A percentile compares a stretch with the other conserved stretches of the same genome.
Evolutionary conservation across 2,888 invertebrate genomes (phyloP).

Genomic region (Mythimna loreyi): DNA sequence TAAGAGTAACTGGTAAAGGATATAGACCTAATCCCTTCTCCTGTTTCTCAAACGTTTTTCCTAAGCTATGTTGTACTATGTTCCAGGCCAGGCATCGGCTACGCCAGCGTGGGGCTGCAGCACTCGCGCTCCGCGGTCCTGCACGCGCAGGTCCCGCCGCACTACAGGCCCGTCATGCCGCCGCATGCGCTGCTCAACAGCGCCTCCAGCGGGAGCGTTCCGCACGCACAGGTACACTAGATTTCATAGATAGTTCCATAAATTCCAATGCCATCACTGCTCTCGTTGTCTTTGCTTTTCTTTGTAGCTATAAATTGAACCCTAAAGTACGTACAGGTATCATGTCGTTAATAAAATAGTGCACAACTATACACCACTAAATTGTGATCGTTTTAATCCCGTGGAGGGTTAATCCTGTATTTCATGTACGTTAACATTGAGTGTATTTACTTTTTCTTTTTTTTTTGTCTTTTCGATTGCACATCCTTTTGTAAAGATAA

Average conservation of each 20-base stretch:
- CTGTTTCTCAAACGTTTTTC: background rate
- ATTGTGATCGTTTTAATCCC: too few relatives aligned
- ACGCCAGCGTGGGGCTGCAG: constrained; percentile 89
- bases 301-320: too few relatives aligned
- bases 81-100: constrained; percentile 86
- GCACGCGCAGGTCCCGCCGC: constrained; percentile 91
- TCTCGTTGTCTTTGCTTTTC: background rate
- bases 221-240: constrained; percentile 85
- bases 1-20: too few relatives aligned
- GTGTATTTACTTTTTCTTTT: too few relatives aligned
- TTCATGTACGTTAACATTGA: too few relatives aligned
- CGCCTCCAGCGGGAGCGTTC: constrained; percentile 92
- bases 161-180: constrained; percentile 88
- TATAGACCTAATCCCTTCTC: background rate
- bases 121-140: constrained; percentile 95
- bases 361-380: too few relatives aligned
- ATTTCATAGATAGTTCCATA: background rate
- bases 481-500: too few relatives aligned
- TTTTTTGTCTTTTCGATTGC: too few relatives aligned
- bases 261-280: background rate
- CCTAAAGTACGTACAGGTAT: too few relatives aligned
- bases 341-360: too few relatives aligned
- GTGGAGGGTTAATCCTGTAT: too few relatives aligned
- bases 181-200: constrained; percentile 90
- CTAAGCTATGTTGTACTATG: constrained; percentile 5